Base-by-base conservation (phyloP, 2,888 invertebrate genomes). In the Meganola albula region DNA sequence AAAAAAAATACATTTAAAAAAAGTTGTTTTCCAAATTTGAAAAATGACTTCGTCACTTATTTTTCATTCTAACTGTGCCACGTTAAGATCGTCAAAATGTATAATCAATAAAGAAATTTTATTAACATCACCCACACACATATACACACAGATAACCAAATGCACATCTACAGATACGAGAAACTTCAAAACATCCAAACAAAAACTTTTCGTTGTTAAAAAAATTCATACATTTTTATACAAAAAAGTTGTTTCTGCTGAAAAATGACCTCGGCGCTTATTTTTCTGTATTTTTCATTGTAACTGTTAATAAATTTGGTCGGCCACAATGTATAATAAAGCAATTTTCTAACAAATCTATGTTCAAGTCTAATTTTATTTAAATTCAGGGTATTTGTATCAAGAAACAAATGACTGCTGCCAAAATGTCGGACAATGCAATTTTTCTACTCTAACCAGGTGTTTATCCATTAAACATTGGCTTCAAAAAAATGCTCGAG, bases 401-500 rank as follows among this genome's bases (percentile, higher is more conserved):
- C 57, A 48, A 37, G 58, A 71, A 64, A 84, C 57, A 78, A 82
- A 84, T 80, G 65, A 63, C 64, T 60, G 34, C 67, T 82, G 84
- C 59, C 84, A 83, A 79, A 58, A 64, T 73, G 71, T 77, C 75
- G 71, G 51, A 37, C 55, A 59, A 67, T 78, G 77, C 79, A 79
- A 84, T 84, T 74, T 80, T 66, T 84, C 79, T 65, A 50, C 55
- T 50, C 48, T 64, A 70, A 44, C 84, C 83, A 84, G 84, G 77
- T 84, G 84, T 63, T 55, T 63, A 82, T 84, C 56, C 75, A 83
- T 83, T 65, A 84, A 52, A 74, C 82, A 84, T 83, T 65, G 51
- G 56, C 58, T 44, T 20, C 3, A 49, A 53, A 55, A 62, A 60
- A 63, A 57, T 47, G 37, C 46, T 40, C 42, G 36, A 29, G 24